Percentiles rank a stretch among this genome's conserved stretches.
Evolutionary conservation across 2,113 vertebrate species (phyloP).

Genomic region (Pleuronectes platessa): DNA sequence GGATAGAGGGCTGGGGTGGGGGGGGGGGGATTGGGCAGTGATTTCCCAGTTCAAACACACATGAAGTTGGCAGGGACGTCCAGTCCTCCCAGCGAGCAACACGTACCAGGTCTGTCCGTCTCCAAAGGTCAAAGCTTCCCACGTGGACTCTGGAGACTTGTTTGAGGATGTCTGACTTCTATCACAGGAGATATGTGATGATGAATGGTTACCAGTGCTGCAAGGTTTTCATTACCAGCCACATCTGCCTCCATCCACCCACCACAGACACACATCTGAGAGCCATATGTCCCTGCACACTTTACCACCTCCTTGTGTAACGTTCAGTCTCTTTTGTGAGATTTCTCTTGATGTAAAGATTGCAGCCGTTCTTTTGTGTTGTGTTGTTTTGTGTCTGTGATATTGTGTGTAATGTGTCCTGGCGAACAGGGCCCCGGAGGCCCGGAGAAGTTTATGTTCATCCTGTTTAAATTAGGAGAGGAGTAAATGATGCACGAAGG

Average conservation of each 20-base stretch:
- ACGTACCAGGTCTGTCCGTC: slow-evolving; percentile 7
- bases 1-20: slow-evolving; percentile 19
- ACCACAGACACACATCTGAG: no score
- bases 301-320: not conserved
- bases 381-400: slow-evolving; percentile 31
- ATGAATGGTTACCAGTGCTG: no score
- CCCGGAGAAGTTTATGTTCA: slow-evolving; percentile 17
- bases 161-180: slow-evolving; percentile 7
- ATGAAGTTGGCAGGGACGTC: not conserved
- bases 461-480: slow-evolving; percentile 23
- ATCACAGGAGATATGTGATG: not conserved
- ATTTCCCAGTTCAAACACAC: slow-evolving; percentile 20
- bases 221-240: not conserved
- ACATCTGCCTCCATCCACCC: not conserved
- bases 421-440: not conserved
- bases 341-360: slow-evolving; percentile 3
- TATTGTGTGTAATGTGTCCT: slow-evolving; percentile 4
- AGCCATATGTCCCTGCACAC: not conserved
- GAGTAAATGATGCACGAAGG: slow-evolving; percentile 21
- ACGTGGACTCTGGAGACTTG: slow-evolving; percentile 4
- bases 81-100: not conserved
- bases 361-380: not conserved
- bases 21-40: slow-evolving; percentile 25
- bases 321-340: not conserved
- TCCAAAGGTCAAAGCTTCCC: slow-evolving; percentile 4